These are phyloP conservation scores for Chloroceryle inda DNA, from an alignment of 2,797 vertebrate species.

Conservation along the genomic window DNA sequence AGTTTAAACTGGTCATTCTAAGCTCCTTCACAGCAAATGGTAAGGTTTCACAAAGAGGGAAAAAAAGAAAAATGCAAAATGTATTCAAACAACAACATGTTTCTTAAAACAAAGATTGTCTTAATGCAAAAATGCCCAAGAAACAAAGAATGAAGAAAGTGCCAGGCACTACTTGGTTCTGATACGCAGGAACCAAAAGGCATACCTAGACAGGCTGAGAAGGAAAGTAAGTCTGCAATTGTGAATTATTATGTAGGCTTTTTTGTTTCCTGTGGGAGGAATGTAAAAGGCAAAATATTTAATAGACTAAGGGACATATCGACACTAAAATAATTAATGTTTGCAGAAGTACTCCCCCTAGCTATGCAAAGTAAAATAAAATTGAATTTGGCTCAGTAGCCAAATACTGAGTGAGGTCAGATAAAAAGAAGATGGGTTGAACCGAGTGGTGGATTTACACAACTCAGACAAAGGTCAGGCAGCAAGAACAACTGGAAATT, in stretches of 20 bases:
- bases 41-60: neutral
- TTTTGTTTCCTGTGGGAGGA: neutral
- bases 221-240: neutral
- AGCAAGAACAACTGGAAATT: neutral
- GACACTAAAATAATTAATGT: neutral
- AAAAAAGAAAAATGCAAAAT: neutral
- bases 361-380: slow-evolving; percentile 7
- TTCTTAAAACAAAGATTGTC: neutral
- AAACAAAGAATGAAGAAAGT: neutral
- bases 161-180: neutral
- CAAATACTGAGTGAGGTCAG: neutral
- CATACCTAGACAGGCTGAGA: neutral
- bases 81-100: neutral
- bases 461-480: neutral
- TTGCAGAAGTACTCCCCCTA: neutral
- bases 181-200: neutral
- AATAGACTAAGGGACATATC: neutral
- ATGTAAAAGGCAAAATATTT: neutral
- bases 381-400: neutral
- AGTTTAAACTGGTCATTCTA: neutral
- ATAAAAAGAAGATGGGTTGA: neutral
- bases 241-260: neutral
- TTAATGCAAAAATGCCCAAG: neutral
- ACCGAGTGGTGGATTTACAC: neutral
- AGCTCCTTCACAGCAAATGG: neutral